These are phyloP conservation scores for Nannospalax galili DNA, from an alignment of 2,113 vertebrate species.

Conservation along the genomic window DNA sequence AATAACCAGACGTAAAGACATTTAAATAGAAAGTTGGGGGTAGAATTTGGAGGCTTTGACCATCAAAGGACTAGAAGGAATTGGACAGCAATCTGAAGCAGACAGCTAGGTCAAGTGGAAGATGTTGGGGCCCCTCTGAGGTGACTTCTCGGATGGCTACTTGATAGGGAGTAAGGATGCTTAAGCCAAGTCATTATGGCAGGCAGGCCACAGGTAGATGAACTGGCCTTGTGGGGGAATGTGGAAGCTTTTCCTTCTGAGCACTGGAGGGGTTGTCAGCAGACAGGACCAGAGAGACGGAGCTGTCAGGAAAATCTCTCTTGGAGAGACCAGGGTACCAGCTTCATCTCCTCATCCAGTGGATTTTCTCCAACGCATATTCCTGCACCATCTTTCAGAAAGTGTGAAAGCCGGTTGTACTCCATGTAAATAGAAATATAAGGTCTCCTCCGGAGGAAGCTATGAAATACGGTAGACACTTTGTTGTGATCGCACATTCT, in stretches of 20 bases:
- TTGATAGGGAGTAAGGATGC: not conserved
- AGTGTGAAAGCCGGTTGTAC: not conserved
- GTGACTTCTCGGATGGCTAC: not conserved
- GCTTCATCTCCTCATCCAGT: not conserved
- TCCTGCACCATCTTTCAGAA: not conserved
- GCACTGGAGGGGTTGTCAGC: not conserved
- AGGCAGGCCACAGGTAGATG: too few relatives aligned
- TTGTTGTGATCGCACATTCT: not conserved
- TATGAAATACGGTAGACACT: not conserved
- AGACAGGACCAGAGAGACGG: not conserved
- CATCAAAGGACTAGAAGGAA: not conserved
- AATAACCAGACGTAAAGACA: slow-evolving; percentile 25
- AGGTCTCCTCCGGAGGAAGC: not conserved
- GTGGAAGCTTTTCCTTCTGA: not conserved
- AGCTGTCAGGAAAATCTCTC: not conserved
- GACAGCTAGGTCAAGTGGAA: not conserved
- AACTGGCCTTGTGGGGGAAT: not conserved
- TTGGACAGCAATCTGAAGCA: not conserved
- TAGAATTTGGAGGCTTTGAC: slow-evolving; percentile 32
- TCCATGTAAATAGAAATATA: slow-evolving; percentile 24
- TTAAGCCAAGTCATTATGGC: not conserved
- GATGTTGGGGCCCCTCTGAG: not conserved
- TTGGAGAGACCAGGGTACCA: not conserved
- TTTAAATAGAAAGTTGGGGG: slow-evolving; percentile 47
- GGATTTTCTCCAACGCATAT: not conserved